Conservation (phyloP, 2,113 vertebrate species). For the Rissa tridactyla region DNA sequence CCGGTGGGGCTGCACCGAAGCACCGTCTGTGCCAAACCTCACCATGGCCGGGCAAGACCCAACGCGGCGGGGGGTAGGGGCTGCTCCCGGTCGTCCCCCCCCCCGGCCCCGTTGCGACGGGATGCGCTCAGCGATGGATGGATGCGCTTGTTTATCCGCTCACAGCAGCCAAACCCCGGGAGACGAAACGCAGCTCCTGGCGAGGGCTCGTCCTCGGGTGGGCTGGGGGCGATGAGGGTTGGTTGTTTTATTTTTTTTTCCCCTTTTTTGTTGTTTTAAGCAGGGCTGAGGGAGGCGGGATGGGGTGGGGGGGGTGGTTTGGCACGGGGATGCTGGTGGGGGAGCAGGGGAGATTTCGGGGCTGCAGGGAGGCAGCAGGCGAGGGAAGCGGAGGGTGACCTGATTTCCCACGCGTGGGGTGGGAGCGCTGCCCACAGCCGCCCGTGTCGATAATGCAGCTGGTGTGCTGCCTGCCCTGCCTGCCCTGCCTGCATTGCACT, state of each 20-base stretch:
- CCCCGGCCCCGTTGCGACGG: background rate
- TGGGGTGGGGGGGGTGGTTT: background rate
- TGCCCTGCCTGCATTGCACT: too few species aligned
- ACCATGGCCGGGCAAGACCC: background rate
- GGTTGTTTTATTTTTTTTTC: background rate
- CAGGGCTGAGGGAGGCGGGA: background rate
- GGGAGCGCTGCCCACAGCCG: background rate
- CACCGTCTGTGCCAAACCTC: accelerated
- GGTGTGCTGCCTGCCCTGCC: background rate
- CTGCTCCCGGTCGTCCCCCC: background rate
- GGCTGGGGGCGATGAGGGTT: background rate
- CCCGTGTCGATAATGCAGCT: background rate
- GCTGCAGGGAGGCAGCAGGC: background rate
- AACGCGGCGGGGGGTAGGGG: background rate
- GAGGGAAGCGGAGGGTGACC: background rate
- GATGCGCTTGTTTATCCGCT: background rate
- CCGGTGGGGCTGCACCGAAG: background rate
- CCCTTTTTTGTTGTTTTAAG: background rate
- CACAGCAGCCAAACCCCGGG: background rate
- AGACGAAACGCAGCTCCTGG: background rate
- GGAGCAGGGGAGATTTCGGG: accelerated
- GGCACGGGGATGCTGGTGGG: background rate
- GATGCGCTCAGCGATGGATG: background rate
- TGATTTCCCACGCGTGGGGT: background rate
- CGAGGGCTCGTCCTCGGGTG: background rate